These are phyloP conservation scores for Salticus scenicus DNA, from an alignment of 2,888 invertebrate genomes.

Conservation along the genomic window DNA sequence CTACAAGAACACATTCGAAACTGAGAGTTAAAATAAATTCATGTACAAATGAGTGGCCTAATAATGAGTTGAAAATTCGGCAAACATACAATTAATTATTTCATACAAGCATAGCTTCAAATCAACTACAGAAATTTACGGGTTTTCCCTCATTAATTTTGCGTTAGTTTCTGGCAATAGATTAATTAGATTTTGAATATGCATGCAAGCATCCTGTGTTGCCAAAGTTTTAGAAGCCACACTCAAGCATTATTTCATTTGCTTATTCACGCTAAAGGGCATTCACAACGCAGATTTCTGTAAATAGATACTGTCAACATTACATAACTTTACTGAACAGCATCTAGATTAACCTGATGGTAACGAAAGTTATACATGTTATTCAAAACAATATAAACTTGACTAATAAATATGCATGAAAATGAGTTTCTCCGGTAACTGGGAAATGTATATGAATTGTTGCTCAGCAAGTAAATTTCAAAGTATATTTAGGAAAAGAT, in stretches of 20 bases:
- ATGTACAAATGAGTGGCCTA: not conserved
- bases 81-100: constrained; percentile 9
- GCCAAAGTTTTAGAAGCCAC: not conserved
- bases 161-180: not conserved
- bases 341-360: not conserved
- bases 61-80: not conserved
- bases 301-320: not conserved
- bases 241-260: not conserved
- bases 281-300: not conserved
- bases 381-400: not conserved
- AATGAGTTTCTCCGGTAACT: not conserved
- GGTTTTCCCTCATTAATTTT: not conserved
- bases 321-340: not conserved
- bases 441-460: too few relatives aligned
- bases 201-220: not conserved
- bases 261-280: not conserved
- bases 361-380: not conserved
- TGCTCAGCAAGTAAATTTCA: too few relatives aligned
- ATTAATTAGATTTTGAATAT: not conserved
- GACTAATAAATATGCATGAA: not conserved
- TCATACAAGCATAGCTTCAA: not conserved
- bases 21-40: not conserved
- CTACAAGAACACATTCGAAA: not conserved
- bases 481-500: too few relatives aligned
- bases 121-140: not conserved